phyloP scores from a whole-genome alignment of 2,797 vertebrate species.

The Macrochelys suwanniensis region DNA sequence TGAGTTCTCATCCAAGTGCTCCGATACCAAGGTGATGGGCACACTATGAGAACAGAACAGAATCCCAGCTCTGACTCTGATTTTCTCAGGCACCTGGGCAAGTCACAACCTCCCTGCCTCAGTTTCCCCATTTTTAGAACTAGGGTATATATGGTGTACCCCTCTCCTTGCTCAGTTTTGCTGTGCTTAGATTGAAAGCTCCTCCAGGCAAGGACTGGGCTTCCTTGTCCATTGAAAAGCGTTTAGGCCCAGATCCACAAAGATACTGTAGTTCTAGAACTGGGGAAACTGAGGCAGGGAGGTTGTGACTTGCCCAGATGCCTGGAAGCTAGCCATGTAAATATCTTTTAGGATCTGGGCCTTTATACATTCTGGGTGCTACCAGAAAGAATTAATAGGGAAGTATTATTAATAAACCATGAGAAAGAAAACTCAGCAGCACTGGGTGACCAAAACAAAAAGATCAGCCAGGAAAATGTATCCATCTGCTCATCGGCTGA shows the following conservation, averaged over 20 bases:
- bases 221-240: neutral
- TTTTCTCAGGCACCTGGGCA: neutral
- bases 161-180: neutral
- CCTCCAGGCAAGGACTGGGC: neutral
- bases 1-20: neutral
- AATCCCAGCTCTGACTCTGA: neutral
- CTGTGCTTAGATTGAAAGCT: neutral
- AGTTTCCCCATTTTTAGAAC: neutral
- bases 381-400: neutral
- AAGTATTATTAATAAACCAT: neutral
- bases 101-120: neutral
- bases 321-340: neutral
- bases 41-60: neutral
- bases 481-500: neutral
- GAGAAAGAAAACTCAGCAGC: neutral
- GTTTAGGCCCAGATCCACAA: neutral
- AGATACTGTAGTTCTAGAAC: neutral
- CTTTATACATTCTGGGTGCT: neutral
- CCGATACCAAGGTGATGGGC: neutral
- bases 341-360: neutral
- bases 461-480: neutral
- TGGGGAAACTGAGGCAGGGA: neutral
- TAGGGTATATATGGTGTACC: neutral
- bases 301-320: neutral
- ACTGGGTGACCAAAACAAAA: neutral